phyloP scores from a whole-genome alignment of 2,113 vertebrate species.

The Oryctolagus cuniculus region DNA sequence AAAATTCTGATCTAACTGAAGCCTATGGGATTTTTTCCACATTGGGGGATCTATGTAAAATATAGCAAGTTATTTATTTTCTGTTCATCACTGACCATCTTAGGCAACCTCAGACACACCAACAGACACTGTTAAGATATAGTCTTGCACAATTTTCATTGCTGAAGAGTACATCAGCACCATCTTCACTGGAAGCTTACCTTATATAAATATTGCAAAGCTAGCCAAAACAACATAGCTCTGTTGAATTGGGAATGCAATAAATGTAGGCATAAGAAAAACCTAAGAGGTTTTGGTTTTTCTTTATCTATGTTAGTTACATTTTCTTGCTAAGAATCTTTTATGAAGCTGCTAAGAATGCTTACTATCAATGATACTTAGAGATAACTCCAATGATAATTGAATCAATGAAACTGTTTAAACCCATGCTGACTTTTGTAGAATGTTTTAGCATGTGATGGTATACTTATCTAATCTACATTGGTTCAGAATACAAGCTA shows the following conservation, averaged over 20 bases:
- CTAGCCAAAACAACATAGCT: neutral
- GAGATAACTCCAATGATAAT: neutral
- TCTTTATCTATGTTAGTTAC: neutral
- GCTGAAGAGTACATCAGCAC: neutral
- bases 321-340: slow-evolving; percentile 1
- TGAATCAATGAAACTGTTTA: neutral
- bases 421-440: slow-evolving; percentile 24
- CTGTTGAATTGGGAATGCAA: neutral
- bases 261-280: neutral
- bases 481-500: neutral
- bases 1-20: neutral
- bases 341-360: slow-evolving; percentile 32
- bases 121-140: neutral
- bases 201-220: neutral
- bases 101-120: neutral
- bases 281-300: neutral
- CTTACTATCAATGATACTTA: neutral
- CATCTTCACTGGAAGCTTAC: neutral
- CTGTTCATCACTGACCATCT: neutral
- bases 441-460: slow-evolving; percentile 21
- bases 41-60: neutral
- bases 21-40: neutral
- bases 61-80: slow-evolving; percentile 5
- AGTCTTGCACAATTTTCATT: neutral
- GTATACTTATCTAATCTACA: neutral